phyloP scores from a whole-genome alignment of 2,797 vertebrate species.

The Simalia tracyae region DNA sequence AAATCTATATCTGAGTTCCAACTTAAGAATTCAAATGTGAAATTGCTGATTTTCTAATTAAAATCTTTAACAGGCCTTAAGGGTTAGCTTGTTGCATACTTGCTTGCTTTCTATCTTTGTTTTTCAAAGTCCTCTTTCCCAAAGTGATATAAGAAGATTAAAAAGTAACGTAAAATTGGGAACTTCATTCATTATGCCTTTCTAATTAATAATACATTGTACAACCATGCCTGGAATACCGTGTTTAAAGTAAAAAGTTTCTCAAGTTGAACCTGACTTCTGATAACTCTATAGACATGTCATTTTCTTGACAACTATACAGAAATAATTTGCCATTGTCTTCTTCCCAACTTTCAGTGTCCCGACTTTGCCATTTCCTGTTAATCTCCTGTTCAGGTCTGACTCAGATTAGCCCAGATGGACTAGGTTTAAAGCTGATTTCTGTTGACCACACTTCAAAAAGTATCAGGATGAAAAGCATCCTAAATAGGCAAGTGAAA shows the following conservation, averaged over 20 bases:
- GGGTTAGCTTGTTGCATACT: neutral
- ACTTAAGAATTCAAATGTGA: neutral
- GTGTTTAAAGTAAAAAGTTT: neutral
- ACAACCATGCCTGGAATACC: neutral
- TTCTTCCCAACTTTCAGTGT: too few species aligned
- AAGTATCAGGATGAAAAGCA: too few species aligned
- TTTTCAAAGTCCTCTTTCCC: neutral
- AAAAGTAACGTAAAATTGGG: neutral
- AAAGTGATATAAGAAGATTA: neutral
- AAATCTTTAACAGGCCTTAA: neutral
- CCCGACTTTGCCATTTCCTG: too few species aligned
- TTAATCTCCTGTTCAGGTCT: too few species aligned
- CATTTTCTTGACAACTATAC: too few species aligned
- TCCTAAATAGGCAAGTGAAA: too few species aligned
- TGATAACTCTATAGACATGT: too few species aligned
- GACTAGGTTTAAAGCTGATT: too few species aligned
- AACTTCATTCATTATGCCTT: neutral
- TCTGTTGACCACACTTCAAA: too few species aligned
- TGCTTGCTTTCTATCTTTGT: neutral
- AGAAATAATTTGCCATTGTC: too few species aligned
- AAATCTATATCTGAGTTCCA: neutral
- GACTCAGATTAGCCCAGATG: too few species aligned
- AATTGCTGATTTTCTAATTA: neutral
- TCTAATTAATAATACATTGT: neutral
- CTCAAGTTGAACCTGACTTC: too few species aligned